These are phyloP conservation scores for Shargacucullia verbasci DNA, from an alignment of 2,888 invertebrate genomes.

Conservation along the genomic window DNA sequence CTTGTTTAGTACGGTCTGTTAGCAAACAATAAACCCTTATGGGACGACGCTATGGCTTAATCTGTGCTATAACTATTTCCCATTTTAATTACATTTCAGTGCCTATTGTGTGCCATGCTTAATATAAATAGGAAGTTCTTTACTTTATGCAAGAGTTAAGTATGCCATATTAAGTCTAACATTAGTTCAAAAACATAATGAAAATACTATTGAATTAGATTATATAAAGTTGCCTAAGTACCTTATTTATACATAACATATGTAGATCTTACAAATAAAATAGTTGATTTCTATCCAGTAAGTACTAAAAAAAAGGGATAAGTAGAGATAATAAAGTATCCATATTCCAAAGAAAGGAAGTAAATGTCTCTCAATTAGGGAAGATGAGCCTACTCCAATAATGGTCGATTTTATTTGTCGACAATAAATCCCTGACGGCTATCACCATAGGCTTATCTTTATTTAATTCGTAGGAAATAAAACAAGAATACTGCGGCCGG, in stretches of 20 bases:
- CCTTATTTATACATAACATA: too few relatives aligned
- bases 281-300: background rate
- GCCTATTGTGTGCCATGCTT: background rate
- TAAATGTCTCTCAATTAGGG: slow-evolving; percentile 50
- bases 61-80: background rate
- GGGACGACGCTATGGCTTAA: slow-evolving; percentile 14
- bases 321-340: slow-evolving; percentile 24
- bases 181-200: too few relatives aligned
- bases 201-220: too few relatives aligned
- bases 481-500: slow-evolving; percentile 44
- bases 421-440: slow-evolving; percentile 51
- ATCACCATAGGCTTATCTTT: slow-evolving; percentile 56
- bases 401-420: slow-evolving; percentile 52
- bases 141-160: background rate
- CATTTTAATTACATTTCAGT: slow-evolving; percentile 17
- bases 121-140: slow-evolving; percentile 1
- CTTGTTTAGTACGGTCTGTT: slow-evolving; percentile 19
- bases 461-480: slow-evolving; percentile 54
- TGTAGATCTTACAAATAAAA: background rate
- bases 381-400: slow-evolving; percentile 41
- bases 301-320: slow-evolving; percentile 15
- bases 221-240: too few relatives aligned
- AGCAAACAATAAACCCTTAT: slow-evolving; percentile 23
- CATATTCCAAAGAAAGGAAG: slow-evolving; percentile 29
- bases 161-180: too few relatives aligned